Base-by-base conservation (phyloP, 2,113 vertebrate species). In the Mixornis gularis region DNA sequence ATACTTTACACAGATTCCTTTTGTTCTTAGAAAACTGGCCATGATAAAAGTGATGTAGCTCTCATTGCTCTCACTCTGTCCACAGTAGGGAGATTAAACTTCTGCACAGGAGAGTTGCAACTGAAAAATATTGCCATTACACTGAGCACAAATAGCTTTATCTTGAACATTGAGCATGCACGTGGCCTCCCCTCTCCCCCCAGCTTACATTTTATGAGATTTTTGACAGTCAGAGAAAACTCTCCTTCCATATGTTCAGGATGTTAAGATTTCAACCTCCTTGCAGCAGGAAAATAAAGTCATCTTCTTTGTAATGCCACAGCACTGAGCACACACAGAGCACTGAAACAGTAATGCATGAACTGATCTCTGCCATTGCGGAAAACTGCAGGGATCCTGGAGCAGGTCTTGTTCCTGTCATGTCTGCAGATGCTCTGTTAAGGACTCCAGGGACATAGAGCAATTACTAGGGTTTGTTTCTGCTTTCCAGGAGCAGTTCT, bases 401-500 rank as follows among this genome's bases (percentile, higher is more conserved):
- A 95, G 94, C 90, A 89, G 86, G 89, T 87, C 96, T 94, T 87
- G 95, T 59, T 94, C 91, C 95, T 97, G 94, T 94, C 95, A 95
- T 89, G 93, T 95, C 93, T 95, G 95, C 85, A 96, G 96, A 79
- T 93, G 94, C 92, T 96, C 95, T 95, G 88, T 95, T 96, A 96
- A 43, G 95, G 95, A 95, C 92, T 96, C 96, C 96, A 92, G 94
- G 90, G 94, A 79, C 94, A 95, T 71, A 92, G 95, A 94, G 94
- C 95, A 97, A 96, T 93, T 95, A 96, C 93, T 96, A 96, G 93
- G 77, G 84, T 96, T 97, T 95, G 93, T 94, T 95, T 97, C 95
- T 95, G 95, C 95, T 95, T 95, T 95, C 95, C 96, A 97, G 95
- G 93, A 97, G 94, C 95, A 95, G 89, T 96, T 97, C 96, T 97